A percentile compares a stretch with the other conserved stretches of the same genome.
These are phyloP conservation scores for Festucalex cinctus DNA, from an alignment of 2,113 vertebrate genomes.

Conservation along the genomic window DNA sequence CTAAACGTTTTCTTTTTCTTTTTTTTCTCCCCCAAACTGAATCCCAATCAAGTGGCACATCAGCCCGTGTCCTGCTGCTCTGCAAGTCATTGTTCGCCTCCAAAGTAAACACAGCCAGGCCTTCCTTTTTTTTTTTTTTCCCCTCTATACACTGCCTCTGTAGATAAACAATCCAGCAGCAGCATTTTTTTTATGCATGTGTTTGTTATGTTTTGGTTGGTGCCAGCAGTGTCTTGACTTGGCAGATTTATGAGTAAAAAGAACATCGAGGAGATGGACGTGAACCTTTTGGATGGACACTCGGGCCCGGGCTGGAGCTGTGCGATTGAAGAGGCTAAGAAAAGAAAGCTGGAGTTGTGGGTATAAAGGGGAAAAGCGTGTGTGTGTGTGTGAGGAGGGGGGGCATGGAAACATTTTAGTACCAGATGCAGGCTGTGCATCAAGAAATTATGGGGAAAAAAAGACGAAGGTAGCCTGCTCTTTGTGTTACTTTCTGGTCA, in stretches of 20 bases:
- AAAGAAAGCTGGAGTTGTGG: slow-evolving; percentile 40
- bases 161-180: slow-evolving; percentile 45
- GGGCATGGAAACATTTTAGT: slow-evolving; percentile 17
- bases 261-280: neutral
- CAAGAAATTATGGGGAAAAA: slow-evolving; percentile 29
- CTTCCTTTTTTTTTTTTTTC: slow-evolving; percentile 56
- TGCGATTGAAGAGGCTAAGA: slow-evolving; percentile 25
- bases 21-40: neutral
- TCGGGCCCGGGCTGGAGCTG: neutral
- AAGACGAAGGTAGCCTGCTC: neutral
- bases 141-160: slow-evolving; percentile 11
- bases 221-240: slow-evolving; percentile 42
- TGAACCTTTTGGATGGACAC: slow-evolving; percentile 7
- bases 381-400: neutral
- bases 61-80: slow-evolving; percentile 44
- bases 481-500: neutral
- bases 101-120: slow-evolving; percentile 54
- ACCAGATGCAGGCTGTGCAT: slow-evolving; percentile 18
- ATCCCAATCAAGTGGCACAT: slow-evolving; percentile 41
- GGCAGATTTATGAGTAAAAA: slow-evolving; percentile 55
- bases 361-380: slow-evolving; percentile 38
- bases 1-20: slow-evolving; percentile 46
- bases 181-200: neutral
- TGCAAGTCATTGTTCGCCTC: slow-evolving; percentile 52
- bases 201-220: slow-evolving; percentile 51